These are phyloP conservation scores for Bombyx mandarina DNA, from an alignment of 1,140 invertebrate species.

Conservation along the genomic window DNA sequence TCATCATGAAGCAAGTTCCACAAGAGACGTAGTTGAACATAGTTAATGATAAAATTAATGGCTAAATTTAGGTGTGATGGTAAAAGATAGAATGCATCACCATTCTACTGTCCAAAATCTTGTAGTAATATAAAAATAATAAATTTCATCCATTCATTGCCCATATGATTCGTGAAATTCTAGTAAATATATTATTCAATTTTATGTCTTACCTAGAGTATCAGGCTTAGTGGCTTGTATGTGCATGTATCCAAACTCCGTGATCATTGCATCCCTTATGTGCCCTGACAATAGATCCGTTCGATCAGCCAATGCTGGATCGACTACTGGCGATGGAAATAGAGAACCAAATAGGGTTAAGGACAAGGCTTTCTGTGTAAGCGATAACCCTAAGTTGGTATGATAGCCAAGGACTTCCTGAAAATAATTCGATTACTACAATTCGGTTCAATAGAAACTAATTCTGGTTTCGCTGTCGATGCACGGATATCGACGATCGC, in stretches of 20 bases:
- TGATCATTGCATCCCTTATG: conserved; percentile 18
- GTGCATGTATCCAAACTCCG: conserved; percentile 11
- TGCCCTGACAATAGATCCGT: conserved; percentile 71
- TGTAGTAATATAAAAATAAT: no score
- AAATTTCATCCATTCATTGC: no score
- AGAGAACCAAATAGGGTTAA: conserved; percentile 17
- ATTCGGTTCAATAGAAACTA: not conserved
- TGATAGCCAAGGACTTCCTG: conserved; percentile 72
- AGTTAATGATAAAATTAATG: no score
- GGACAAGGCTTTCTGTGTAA: conserved; percentile 4
- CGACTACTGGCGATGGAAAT: conserved; percentile 25
- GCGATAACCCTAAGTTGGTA: conserved; percentile 22
- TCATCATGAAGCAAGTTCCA: no score
- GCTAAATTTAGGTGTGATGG: no score
- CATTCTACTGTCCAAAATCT: no score
- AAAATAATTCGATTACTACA: conserved; percentile 6
- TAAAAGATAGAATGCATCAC: no score
- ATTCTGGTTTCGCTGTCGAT: no score
- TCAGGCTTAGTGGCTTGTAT: conserved; percentile 9
- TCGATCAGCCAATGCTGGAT: conserved; percentile 62
- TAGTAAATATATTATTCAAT: not conserved
- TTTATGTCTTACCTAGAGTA: conserved; percentile 9
- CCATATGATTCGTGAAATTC: no score
- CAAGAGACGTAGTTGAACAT: no score
- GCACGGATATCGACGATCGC: no score